Evolutionary conservation across 2,113 vertebrate species (phyloP).

Genomic region (Cervus canadensis): DNA sequence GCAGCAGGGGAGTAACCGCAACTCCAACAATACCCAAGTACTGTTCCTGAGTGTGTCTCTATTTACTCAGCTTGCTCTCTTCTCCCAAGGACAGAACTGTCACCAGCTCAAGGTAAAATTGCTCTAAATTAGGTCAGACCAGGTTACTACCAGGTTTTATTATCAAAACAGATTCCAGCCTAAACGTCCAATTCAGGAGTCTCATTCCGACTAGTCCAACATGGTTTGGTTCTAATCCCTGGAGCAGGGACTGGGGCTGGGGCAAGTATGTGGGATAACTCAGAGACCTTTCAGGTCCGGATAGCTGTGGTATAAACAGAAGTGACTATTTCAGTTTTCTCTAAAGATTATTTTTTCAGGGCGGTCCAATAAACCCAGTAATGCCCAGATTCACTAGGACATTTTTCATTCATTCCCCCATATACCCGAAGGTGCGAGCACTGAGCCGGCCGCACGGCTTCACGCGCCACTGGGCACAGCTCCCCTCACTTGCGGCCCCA

Average conservation of each 20-base stretch:
- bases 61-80: neutral
- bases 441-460: neutral
- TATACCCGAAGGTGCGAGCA: constrained; percentile 67
- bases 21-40: neutral
- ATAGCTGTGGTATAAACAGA: constrained; percentile 39
- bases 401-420: constrained; percentile 70
- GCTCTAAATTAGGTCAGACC: neutral
- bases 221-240: neutral
- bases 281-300: constrained; percentile 32
- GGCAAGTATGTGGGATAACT: neutral
- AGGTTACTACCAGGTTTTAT: neutral
- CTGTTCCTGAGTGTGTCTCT: accelerated
- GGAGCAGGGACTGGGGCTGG: accelerated
- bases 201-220: neutral
- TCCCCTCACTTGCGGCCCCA: constrained; percentile 68
- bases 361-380: constrained; percentile 69
- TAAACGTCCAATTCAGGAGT: accelerated
- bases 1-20: neutral
- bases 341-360: constrained; percentile 65
- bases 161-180: neutral
- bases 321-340: constrained; percentile 69
- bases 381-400: constrained; percentile 71
- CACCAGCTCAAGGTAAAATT: constrained; percentile 27
- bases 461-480: too few relatives aligned
- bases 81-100: constrained; percentile 15